phyloP scores from a whole-genome alignment of 1,140 invertebrate species.

The Tetraneura akinire region DNA sequence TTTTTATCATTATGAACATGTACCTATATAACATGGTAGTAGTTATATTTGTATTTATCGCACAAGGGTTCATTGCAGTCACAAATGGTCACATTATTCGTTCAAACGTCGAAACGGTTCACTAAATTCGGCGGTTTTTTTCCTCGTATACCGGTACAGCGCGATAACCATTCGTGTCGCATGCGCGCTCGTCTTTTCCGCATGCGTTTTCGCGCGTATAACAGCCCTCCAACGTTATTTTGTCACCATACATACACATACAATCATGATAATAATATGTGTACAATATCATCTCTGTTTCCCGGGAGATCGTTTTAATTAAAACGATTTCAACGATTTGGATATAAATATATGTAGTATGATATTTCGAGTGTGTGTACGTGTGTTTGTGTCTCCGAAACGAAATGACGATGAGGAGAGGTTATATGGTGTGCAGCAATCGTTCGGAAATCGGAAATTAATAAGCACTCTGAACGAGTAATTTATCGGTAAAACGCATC shows the following conservation, averaged over 20 bases:
- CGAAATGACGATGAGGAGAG: neutral
- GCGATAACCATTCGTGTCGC: neutral
- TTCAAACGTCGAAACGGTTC: neutral
- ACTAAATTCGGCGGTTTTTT: neutral
- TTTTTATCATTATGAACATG: no score
- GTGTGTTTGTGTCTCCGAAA: neutral
- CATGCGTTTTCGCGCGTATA: neutral
- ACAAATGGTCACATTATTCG: no score
- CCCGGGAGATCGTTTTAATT: constrained; percentile 23
- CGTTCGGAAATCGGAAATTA: constrained; percentile 52
- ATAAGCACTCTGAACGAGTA: neutral
- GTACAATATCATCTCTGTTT: neutral
- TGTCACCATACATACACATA: no score
- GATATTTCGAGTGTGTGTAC: neutral
- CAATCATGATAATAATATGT: no score
- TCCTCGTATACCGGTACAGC: neutral
- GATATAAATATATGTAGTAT: neutral
- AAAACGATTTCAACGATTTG: neutral
- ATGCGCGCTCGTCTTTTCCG: neutral
- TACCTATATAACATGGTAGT: no score
- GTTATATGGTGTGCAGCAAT: neutral
- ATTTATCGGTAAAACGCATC: constrained; percentile 13
- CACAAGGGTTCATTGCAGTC: no score
- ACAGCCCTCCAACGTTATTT: no score
- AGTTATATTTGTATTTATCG: no score